Evolutionary conservation across 2,113 vertebrate genomes (phyloP).

Genomic region (Ictidomys tridecemlineatus): DNA sequence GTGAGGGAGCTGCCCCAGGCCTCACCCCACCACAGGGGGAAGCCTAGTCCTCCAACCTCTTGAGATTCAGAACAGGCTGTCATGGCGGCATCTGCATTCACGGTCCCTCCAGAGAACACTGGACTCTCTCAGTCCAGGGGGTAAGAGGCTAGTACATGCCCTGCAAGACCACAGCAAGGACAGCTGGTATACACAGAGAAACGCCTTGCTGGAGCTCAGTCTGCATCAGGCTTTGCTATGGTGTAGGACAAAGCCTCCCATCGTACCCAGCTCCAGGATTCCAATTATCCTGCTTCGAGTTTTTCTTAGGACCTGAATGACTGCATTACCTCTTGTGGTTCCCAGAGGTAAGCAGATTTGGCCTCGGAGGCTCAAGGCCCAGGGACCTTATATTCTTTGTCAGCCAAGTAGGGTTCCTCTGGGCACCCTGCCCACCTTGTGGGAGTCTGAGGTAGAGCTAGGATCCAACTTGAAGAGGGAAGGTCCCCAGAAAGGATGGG

Average conservation of each 20-base stretch:
- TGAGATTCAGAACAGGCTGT: background rate
- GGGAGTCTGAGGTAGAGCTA: background rate
- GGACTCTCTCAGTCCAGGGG: background rate
- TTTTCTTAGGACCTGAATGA: background rate
- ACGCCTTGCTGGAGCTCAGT: accelerated
- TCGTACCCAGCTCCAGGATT: background rate
- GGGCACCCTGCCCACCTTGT: background rate
- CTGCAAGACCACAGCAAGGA: background rate
- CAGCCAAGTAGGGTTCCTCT: background rate
- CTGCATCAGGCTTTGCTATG: background rate
- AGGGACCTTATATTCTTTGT: background rate
- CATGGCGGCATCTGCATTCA: background rate
- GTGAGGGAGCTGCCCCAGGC: background rate
- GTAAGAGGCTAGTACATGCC: background rate
- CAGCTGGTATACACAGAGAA: background rate
- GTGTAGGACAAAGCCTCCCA: accelerated
- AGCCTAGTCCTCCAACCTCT: accelerated
- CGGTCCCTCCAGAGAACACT: background rate
- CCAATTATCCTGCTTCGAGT: background rate
- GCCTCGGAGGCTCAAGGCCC: background rate
- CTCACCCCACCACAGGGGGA: background rate
- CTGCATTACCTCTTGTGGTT: background rate
- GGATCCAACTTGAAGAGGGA: background rate
- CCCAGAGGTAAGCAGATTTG: background rate
- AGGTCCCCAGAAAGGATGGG: background rate